phyloP scores from a whole-genome alignment of 2,113 vertebrate species.

The Gymnocephalus cernua region DNA sequence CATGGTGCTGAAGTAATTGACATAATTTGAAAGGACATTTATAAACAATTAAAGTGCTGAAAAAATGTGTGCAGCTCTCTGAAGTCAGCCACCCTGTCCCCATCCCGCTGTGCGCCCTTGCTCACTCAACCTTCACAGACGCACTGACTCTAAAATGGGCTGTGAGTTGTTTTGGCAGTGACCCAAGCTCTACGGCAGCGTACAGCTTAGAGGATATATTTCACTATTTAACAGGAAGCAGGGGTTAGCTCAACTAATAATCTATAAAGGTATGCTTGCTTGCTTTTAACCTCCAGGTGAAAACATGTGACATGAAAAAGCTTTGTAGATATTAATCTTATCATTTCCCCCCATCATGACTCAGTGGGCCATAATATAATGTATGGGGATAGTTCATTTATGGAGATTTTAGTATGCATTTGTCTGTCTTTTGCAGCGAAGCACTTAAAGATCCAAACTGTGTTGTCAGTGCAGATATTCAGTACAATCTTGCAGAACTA shows the following conservation, averaged over 20 bases:
- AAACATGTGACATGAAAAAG: constrained; percentile 38
- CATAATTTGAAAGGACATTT: constrained; percentile 59
- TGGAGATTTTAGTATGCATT: neutral
- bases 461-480: neutral
- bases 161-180: constrained; percentile 42
- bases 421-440: neutral
- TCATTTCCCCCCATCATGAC: constrained; percentile 1
- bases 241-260: constrained; percentile 36
- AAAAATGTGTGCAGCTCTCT: neutral
- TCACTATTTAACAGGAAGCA: constrained; percentile 36
- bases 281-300: constrained; percentile 48
- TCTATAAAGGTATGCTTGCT: constrained; percentile 28
- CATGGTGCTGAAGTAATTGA: constrained; percentile 36
- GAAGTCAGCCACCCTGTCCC: constrained; percentile 24
- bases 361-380: neutral
- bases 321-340: neutral
- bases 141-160: constrained; percentile 34
- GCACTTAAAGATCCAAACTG: neutral
- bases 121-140: constrained; percentile 60
- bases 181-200: constrained; percentile 14
- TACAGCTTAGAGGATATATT: constrained; percentile 20
- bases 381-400: neutral
- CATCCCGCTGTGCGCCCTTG: constrained; percentile 37
- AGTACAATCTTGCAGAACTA: neutral
- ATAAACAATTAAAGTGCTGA: constrained; percentile 58